Percentiles rank a stretch among this genome's conserved stretches.
Conservation (phyloP, 2,797 vertebrate species). For the Harpagifer antarcticus region DNA sequence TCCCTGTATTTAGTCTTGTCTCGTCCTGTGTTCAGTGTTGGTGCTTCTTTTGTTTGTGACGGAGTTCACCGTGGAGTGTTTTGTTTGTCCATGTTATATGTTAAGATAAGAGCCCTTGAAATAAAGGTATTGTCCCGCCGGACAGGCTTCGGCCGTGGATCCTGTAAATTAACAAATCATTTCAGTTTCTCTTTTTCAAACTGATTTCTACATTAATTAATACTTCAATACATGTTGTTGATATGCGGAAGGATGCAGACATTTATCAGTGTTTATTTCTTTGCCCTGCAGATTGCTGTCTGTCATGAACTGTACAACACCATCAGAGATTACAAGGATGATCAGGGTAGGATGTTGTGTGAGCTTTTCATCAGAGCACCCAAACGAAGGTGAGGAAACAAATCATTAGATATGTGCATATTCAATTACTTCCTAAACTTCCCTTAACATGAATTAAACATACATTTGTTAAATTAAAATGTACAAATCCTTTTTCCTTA, state of each 20-base stretch:
- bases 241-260: neutral
- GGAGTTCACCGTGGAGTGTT: no score
- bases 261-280: slow-evolving; percentile 39
- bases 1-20: no score
- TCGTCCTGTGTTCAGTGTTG: no score
- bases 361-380: slow-evolving; percentile 98
- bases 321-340: slow-evolving; percentile 97
- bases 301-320: slow-evolving; percentile 99
- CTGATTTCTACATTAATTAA: slow-evolving; percentile 24
- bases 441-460: neutral
- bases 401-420: neutral
- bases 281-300: slow-evolving; percentile 91
- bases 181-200: slow-evolving; percentile 18
- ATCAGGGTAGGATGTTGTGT: slow-evolving; percentile 96
- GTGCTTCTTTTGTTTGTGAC: no score
- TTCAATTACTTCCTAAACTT: neutral
- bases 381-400: slow-evolving; percentile 89
- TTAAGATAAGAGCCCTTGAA: no score
- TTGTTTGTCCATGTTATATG: no score
- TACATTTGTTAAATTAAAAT: no score
- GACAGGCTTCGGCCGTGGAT: no score
- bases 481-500: neutral
- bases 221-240: slow-evolving; percentile 6
- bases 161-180: slow-evolving; percentile 90
- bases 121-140: no score